Conservation (phyloP, 2,113 vertebrate species). For the Bos taurus region DNA sequence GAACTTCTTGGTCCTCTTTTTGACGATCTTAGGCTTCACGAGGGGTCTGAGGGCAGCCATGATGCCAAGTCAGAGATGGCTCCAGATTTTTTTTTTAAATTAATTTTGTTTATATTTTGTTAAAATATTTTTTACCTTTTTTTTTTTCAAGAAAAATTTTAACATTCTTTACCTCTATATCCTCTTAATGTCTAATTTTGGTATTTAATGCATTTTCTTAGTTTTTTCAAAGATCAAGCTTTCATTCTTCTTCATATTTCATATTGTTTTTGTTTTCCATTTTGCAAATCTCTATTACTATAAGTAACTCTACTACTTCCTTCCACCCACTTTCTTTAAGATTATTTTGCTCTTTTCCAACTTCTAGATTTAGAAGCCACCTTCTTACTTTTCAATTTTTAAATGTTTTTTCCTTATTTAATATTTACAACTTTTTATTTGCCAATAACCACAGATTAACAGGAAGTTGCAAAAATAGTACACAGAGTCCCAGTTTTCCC, state of each 20-base stretch:
- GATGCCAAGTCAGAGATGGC: conserved; percentile 30
- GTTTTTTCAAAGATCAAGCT: background rate
- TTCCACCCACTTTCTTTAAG: background rate
- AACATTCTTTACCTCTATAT: background rate
- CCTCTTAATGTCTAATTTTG: background rate
- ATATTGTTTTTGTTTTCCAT: background rate
- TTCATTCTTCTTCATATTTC: background rate
- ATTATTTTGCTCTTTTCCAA: background rate
- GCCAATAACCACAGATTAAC: background rate
- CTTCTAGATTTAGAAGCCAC: background rate
- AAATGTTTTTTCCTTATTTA: background rate
- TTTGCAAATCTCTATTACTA: background rate
- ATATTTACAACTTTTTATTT: background rate
- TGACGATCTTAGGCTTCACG: conserved; percentile 94
- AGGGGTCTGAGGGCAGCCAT: conserved; percentile 96
- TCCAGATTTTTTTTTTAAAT: background rate
- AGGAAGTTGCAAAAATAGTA: background rate
- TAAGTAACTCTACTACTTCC: background rate
- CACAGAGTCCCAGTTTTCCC: background rate
- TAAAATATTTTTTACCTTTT: background rate
- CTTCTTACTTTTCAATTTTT: background rate
- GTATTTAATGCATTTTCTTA: background rate
- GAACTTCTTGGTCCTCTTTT: conserved; percentile 99
- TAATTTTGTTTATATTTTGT: background rate
- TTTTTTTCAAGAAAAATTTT: background rate